Conservation (phyloP, 2,888 invertebrate genomes). For the Lithosia quadra region DNA sequence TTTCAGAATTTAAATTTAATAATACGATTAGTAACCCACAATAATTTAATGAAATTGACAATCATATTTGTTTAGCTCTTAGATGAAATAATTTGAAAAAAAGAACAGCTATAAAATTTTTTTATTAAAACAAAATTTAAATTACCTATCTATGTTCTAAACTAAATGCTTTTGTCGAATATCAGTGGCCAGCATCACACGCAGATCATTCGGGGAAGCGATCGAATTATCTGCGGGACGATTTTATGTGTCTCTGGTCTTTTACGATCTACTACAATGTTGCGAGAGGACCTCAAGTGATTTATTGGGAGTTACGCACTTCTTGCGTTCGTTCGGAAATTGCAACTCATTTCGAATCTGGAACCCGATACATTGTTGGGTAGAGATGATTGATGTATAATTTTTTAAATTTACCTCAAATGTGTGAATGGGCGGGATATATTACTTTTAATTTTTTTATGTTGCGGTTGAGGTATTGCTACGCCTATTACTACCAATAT, state of each 20-base stretch:
- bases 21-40: too few species aligned
- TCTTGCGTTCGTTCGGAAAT: constrained; percentile 55
- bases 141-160: too few species aligned
- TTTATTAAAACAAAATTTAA: background rate
- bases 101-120: background rate
- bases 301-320: constrained; percentile 53
- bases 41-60: background rate
- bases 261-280: constrained; percentile 59
- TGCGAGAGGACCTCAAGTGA: constrained; percentile 58
- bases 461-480: background rate
- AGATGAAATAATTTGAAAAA: background rate
- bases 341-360: constrained; percentile 64
- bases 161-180: constrained; percentile 12
- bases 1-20: too few species aligned
- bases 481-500: background rate
- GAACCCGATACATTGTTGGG: constrained; percentile 44
- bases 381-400: constrained; percentile 45
- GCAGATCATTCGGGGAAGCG: constrained; percentile 70
- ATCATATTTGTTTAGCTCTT: background rate
- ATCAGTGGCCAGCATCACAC: constrained; percentile 22
- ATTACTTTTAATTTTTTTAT: constrained; percentile 1
- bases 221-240: constrained; percentile 77
- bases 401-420: constrained; percentile 47
- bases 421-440: constrained; percentile 34
- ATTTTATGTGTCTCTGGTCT: constrained; percentile 63